Evolutionary conservation across 2,888 invertebrate genomes (phyloP).

Genomic region (Meandrusa payeni): DNA sequence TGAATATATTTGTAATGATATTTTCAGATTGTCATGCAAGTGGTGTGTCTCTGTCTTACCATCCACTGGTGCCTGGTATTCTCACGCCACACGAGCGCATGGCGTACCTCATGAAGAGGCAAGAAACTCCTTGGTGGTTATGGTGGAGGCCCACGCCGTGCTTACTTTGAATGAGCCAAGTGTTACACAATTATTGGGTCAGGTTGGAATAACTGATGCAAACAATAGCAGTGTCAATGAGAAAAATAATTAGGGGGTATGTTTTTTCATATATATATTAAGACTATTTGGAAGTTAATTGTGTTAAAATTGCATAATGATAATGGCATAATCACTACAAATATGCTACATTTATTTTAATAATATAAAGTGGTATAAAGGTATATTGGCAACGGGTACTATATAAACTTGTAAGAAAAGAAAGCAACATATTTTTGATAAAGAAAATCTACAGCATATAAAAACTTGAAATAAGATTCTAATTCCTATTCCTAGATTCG

Average conservation of each 20-base stretch:
- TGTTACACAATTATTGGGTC: constrained; percentile 65
- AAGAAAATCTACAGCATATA: too few species aligned
- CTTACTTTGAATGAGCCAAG: constrained; percentile 72
- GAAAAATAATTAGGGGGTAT: constrained; percentile 38
- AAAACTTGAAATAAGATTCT: too few species aligned
- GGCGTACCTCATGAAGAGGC: constrained; percentile 81
- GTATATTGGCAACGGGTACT: too few species aligned
- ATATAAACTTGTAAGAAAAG: too few species aligned
- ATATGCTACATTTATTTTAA: too few species aligned
- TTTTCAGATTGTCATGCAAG: constrained; percentile 74
- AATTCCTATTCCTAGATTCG: too few species aligned
- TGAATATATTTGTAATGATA: too few species aligned
- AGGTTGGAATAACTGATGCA: constrained; percentile 52
- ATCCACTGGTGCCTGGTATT: constrained; percentile 82
- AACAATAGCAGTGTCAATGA: constrained; percentile 36
- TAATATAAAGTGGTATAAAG: too few species aligned
- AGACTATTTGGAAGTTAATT: too few species aligned
- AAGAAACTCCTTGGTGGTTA: constrained; percentile 80
- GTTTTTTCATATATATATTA: constrained; percentile 15
- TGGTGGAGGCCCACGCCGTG: constrained; percentile 83
- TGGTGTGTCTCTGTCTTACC: constrained; percentile 75
- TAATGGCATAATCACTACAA: too few species aligned
- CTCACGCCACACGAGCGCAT: constrained; percentile 80
- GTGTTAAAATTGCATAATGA: too few species aligned
- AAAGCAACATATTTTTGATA: too few species aligned